Evolutionary conservation across 2,888 invertebrate genomes (phyloP), one percentile per base, ranked within the genome.

Genomic region (Epistrophe grossulariae): DNA sequence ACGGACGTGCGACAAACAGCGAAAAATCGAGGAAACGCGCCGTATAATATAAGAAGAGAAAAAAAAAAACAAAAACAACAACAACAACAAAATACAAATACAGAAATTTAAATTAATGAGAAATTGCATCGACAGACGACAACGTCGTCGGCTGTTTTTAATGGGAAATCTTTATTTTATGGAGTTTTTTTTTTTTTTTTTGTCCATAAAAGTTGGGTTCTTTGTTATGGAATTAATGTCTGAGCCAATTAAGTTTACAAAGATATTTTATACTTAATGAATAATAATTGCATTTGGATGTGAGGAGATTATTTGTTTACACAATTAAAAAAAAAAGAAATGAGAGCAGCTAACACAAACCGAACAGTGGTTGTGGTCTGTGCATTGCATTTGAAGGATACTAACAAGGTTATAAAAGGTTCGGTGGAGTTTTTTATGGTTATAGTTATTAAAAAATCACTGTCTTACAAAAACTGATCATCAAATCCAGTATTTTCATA

Each of bases 1-100:
- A 77, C 71, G 59, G 76, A 73, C 80, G 84, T 80, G 77, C 80
- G 68, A 48, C 73, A 78, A 81, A 78, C 77, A 76, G 57, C 72
- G 80, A 80, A 77, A 80, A 80, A 79, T 76, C 71, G 62, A 59
- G 35, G 38, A 45, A 68, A 55, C 4, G 8, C 24, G 8, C 45
- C 60, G 48, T 24, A 13, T 17, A 4, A 57, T 24, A 35, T 11
- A 55, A 52, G 17, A 50, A 62, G 31, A 55, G 15, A 43, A 40
- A 38, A 40, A 71, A 52, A 66, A 38, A 19, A 43, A 60, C n/a
- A 68, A 28, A 9, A 19, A 24, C 1, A 24, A 24, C 1, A 40
- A 71, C 60, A 66, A 38, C 31, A 43, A 60, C n/a, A 68, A 28
- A 9, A 19, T 28, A 59, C 19, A 68, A 68, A 68, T 24, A 52